phyloP scores from a whole-genome alignment of 2,113 vertebrate genomes.

The Catagonus wagneri region DNA sequence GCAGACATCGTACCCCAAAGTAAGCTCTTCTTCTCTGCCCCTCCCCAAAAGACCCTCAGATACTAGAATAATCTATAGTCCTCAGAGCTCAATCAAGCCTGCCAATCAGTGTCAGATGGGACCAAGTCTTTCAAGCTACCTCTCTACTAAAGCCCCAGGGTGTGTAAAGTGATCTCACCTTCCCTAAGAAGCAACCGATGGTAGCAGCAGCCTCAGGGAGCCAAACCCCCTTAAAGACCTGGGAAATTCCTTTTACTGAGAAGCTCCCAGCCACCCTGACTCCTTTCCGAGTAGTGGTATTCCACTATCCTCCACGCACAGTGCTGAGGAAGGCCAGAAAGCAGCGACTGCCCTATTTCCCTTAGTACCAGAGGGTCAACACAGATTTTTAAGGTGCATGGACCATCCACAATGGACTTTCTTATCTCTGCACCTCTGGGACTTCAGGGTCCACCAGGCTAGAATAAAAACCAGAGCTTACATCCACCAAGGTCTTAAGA shows the following conservation, averaged over 20 bases:
- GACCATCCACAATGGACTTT: neutral
- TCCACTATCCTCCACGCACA: neutral
- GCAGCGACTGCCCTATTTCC: neutral
- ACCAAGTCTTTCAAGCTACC: neutral
- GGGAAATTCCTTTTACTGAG: neutral
- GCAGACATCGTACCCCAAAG: constrained; percentile 14
- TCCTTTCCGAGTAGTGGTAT: neutral
- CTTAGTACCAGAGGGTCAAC: neutral
- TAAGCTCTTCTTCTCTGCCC: neutral
- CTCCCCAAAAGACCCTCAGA: neutral
- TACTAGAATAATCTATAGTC: neutral
- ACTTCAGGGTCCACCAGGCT: neutral
- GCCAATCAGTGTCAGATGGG: neutral
- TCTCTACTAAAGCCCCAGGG: neutral
- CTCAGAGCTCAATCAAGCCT: neutral
- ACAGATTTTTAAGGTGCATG: neutral
- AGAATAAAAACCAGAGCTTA: constrained; percentile 23
- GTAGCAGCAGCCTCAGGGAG: neutral
- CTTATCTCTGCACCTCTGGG: neutral
- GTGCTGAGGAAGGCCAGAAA: neutral
- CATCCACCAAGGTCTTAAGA: constrained; percentile 3
- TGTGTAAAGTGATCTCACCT: neutral
- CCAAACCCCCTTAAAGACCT: neutral
- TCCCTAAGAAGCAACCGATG: neutral
- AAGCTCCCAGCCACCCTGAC: neutral